Base-by-base conservation (phyloP, 2,888 invertebrate genomes). In the Cryptophagus acutangulus region DNA sequence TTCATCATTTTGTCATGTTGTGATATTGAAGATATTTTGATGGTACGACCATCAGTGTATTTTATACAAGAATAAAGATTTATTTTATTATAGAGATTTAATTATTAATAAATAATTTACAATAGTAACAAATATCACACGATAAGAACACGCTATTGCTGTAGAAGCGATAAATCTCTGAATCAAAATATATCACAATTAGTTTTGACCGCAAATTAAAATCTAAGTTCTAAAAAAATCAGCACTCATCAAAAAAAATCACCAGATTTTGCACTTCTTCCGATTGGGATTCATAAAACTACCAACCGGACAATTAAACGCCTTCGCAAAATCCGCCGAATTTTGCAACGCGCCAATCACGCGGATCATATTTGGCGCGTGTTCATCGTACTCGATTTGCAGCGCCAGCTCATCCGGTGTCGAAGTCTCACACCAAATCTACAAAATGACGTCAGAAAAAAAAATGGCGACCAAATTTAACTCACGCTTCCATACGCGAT, bases 381-480 rank as follows among this genome's bases (percentile, higher is more conserved):
- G 88, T 33, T 81, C 79, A 54, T 88, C 87, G 15, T 49, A 49
- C 41, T 77, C 73, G 2, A 87, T 61, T 43, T 84, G 81, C 49
- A 76, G 75, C 30, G 72, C 71, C 5, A 84, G 63, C 1, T 82
- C 78, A 17, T 78, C 77, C 16, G 71, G 71, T 20, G 81, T 82
- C 48, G 76, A 78, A 17, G 81, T 77, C 62, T 89, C 88, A 64
- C 92, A 92, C 92, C 92, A 92, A 8, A 90, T 73, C 85, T 87
- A 68, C 18, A 63, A 57, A 41, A 36, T 48, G 52, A 43, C 43
- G 40, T 36, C 33, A 26, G 2, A 33, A 13, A 24, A 15, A 29
- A 33, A 33, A 28, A 10, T 6, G 28, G 20, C 20, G 9, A 20
- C 20, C 9, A 20, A 20, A 6, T 20, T 28, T 10, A 10, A 71